Base-by-base conservation (phyloP, 2,797 vertebrate genomes). In the Telmatherina bonti region DNA sequence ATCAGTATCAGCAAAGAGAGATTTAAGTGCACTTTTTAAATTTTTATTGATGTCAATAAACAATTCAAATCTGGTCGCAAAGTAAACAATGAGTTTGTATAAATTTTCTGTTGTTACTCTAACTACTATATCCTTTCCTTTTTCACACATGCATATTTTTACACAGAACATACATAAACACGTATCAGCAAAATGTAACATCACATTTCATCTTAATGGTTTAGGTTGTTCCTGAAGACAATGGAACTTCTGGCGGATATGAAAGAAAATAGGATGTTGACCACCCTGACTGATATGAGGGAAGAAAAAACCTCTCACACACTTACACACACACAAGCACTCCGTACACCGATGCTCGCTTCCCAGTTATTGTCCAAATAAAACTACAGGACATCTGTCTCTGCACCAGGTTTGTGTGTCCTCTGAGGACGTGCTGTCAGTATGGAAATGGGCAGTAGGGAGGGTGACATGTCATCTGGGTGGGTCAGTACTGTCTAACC, bases 391-490 rank as follows among this genome's bases (percentile, higher is more conserved):
- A 62, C 45, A 73, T 65, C 54, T 67, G 62, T 43, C 43, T 66
- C 70, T 76, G 64, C 54, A 30, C 3, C n/a, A 22, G 43, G 38
- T 60, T 73, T 59, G 58, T 33, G 49, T 20, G 47, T 61, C 52
- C 66, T 47, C 12, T 60, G 18, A 71, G 76, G 41, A 22, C 36
- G 38, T 12, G 16, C 6, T 73, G 62, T 78, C 72, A 74, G 68
- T 29, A 30, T 74, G 55, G 71, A 83, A 81, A 62, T 62, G 67
- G 83, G 74, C 74, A 47, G 78, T 83, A 66, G 84, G 77, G 84
- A 75, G 86, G 22, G 71, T 77, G 77, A 84, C 12, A 79, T 77
- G 81, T 82, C 73, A 83, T 81, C 77, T 81, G 86, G 74, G 60
- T 61, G 74, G 72, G 72, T 70, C 81, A 81, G 66, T 33, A 62